These are phyloP conservation scores for Agrochola lota DNA, from an alignment of 2,888 invertebrate genomes.

Conservation along the genomic window DNA sequence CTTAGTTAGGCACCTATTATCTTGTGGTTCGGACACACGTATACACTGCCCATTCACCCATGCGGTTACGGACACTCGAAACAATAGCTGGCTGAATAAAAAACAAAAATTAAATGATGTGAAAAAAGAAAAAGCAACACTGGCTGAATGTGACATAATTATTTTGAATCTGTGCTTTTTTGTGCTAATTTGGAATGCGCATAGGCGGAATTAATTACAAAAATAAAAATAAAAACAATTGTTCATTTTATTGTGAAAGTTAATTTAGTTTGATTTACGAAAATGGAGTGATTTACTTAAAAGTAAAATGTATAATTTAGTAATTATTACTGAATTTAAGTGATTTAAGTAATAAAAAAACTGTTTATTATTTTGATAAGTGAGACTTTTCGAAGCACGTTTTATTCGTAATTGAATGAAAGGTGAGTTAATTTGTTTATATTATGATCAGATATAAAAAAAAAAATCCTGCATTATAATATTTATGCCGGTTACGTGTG, in stretches of 20 bases:
- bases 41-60: constrained; percentile 62
- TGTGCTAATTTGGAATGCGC: constrained; percentile 23
- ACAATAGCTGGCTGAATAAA: constrained; percentile 26
- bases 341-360: neutral
- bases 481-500: neutral
- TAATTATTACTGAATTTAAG: neutral
- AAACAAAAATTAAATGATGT: constrained; percentile 1
- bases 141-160: constrained; percentile 18
- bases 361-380: neutral
- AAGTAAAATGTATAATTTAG: neutral
- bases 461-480: neutral
- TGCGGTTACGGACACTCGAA: constrained; percentile 16
- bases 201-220: no score
- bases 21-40: constrained; percentile 72
- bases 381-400: neutral
- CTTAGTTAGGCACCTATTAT: constrained; percentile 79
- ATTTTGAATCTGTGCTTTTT: constrained; percentile 20
- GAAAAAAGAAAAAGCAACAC: constrained; percentile 2
- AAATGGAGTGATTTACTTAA: neutral
- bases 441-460: neutral
- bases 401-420: constrained; percentile 1
- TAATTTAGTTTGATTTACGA: neutral
- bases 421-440: constrained; percentile 25
- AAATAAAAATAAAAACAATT: neutral
- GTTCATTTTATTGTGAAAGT: neutral